A percentile compares a stretch with the other conserved stretches of the same genome.
Evolutionary conservation across 2,113 vertebrate genomes (phyloP).

Genomic region (Nicator chloris): DNA sequence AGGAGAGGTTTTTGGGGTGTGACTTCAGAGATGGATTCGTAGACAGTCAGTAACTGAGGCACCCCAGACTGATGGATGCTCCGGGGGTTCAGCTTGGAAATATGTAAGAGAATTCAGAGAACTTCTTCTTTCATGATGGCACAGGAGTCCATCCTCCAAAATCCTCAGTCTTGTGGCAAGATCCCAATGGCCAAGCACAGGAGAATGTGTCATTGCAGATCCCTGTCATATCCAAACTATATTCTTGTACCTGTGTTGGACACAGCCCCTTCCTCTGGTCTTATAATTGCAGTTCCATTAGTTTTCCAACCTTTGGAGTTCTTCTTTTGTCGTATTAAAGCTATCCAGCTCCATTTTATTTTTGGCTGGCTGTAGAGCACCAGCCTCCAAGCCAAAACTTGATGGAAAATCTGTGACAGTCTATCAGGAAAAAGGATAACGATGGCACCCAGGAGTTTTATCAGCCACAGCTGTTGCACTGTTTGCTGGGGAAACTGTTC

Average conservation of each 20-base stretch:
- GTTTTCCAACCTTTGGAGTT: neutral
- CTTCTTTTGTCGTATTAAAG: neutral
- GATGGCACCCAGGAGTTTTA: conserved; percentile 45
- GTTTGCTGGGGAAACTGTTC: conserved; percentile 55
- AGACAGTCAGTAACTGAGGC: neutral
- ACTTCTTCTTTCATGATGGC: neutral
- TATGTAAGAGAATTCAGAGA: accelerated
- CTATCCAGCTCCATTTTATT: neutral
- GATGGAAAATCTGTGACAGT: conserved; percentile 41
- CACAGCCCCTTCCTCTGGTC: neutral
- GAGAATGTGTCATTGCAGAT: neutral
- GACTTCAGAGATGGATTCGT: neutral
- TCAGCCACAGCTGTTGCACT: conserved; percentile 61
- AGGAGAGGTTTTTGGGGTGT: neutral
- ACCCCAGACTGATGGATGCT: neutral
- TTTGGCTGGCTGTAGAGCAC: neutral
- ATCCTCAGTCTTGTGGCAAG: neutral
- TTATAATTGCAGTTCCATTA: neutral
- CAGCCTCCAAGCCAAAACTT: conserved; percentile 9
- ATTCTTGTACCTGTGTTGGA: neutral
- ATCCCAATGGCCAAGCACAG: accelerated
- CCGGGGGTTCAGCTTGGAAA: neutral
- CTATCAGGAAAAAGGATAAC: conserved; percentile 31
- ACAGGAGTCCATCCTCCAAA: neutral
- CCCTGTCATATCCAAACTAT: accelerated